Evolutionary conservation across 2,888 invertebrate species (phyloP).

Genomic region (Machimus rusticus): DNA sequence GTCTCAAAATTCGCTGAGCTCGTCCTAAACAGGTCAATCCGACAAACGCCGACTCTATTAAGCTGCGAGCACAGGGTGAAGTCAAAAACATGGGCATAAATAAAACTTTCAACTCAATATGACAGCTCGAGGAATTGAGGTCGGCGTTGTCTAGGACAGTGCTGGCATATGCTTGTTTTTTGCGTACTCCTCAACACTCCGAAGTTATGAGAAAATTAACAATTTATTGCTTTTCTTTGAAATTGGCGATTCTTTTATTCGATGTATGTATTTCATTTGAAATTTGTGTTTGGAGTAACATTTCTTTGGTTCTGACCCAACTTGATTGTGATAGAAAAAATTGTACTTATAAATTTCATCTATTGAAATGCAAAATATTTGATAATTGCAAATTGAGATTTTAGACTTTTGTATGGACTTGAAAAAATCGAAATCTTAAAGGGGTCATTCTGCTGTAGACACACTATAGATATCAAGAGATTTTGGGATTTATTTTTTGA

Average conservation of each 20-base stretch:
- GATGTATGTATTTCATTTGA: no score
- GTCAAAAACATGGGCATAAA: neutral
- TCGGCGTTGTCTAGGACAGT: neutral
- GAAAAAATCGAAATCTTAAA: no score
- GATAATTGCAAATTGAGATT: no score
- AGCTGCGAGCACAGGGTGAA: neutral
- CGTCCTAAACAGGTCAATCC: neutral
- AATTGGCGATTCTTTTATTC: neutral
- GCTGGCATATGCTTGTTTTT: neutral
- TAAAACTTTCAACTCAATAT: conserved; percentile 4
- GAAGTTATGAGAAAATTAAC: neutral
- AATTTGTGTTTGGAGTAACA: no score
- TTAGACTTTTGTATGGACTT: no score
- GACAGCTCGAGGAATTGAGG: neutral
- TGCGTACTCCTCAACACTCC: neutral
- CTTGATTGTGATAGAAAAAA: no score
- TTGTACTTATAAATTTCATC: no score
- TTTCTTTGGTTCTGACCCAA: no score
- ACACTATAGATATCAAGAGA: no score
- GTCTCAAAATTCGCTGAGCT: neutral
- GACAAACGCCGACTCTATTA: neutral
- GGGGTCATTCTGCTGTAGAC: no score
- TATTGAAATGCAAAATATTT: no score
- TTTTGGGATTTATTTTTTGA: no score
- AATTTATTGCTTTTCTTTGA: conserved; percentile 13